Evolutionary conservation across 2,113 vertebrate species (phyloP).

Genomic region (Thunnus maccoyii): DNA sequence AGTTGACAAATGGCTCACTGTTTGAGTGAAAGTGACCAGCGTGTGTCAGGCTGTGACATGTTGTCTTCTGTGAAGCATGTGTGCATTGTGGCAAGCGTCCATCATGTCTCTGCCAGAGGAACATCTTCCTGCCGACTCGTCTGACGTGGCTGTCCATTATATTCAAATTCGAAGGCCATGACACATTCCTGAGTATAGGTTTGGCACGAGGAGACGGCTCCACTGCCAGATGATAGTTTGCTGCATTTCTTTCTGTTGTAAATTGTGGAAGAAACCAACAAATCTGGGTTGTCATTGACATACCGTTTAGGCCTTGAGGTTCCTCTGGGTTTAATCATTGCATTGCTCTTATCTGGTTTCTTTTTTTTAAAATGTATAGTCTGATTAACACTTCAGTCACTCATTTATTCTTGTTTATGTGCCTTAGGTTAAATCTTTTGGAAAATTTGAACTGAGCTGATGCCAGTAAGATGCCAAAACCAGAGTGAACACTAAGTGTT

Average conservation of each 20-base stretch:
- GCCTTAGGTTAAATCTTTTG: background rate
- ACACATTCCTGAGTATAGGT: conserved; percentile 40
- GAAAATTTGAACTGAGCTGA: background rate
- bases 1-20: conserved; percentile 7
- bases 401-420: background rate
- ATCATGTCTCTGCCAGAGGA: conserved; percentile 56
- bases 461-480: background rate
- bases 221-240: conserved; percentile 48
- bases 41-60: conserved; percentile 71
- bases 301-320: background rate
- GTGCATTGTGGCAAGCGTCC: conserved; percentile 53
- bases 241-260: conserved; percentile 23
- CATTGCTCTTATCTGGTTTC: background rate
- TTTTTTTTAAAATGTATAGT: background rate
- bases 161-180: conserved; percentile 27
- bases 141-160: conserved; percentile 62
- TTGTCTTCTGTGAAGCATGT: conserved; percentile 59
- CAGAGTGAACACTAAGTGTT: background rate
- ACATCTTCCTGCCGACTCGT: conserved; percentile 57
- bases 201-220: conserved; percentile 28
- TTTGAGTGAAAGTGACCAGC: conserved; percentile 40
- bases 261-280: conserved; percentile 25
- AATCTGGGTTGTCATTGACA: background rate
- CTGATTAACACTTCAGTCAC: background rate
- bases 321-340: background rate